A percentile compares a stretch with the other conserved stretches of the same genome.
phyloP scores from a whole-genome alignment of 2,888 invertebrate species.

The Siphonodentalium dalli region DNA sequence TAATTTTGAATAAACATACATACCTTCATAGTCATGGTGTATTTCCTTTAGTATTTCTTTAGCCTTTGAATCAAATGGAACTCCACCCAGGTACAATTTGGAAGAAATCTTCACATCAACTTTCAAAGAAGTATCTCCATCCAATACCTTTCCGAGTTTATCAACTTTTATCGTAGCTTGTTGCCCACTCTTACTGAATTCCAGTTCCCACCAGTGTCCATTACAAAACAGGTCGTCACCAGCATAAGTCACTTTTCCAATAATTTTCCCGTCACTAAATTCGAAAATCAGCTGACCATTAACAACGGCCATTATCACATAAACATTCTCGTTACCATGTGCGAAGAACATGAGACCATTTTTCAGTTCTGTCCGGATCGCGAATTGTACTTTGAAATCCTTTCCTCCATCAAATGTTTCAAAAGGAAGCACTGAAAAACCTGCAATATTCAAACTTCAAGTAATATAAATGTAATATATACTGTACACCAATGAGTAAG shows the following conservation, averaged over 20 bases:
- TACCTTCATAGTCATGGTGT: too few species aligned
- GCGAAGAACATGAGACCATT: slow-evolving; percentile 56
- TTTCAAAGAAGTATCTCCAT: slow-evolving; percentile 34
- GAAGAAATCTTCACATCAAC: slow-evolving; percentile 42
- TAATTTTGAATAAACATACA: background rate
- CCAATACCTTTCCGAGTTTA: slow-evolving; percentile 20
- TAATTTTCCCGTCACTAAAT: slow-evolving; percentile 38
- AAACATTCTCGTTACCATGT: slow-evolving; percentile 52
- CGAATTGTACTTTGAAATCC: slow-evolving; percentile 37
- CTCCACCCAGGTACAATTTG: slow-evolving; percentile 54
- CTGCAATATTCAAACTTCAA: too few species aligned
- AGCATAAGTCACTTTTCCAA: slow-evolving; percentile 36
- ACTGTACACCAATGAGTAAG: too few species aligned
- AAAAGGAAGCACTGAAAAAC: too few species aligned
- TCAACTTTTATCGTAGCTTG: slow-evolving; percentile 38
- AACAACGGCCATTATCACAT: slow-evolving; percentile 47
- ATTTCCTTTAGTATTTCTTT: slow-evolving; percentile 34
- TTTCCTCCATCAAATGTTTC: slow-evolving; percentile 14
- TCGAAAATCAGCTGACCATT: slow-evolving; percentile 48
- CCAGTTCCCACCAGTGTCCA: slow-evolving; percentile 46
- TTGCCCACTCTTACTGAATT: slow-evolving; percentile 38
- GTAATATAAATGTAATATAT: too few species aligned
- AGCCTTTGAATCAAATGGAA: slow-evolving; percentile 43
- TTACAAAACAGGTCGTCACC: slow-evolving; percentile 44
- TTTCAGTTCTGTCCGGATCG: slow-evolving; percentile 51